These are phyloP conservation scores for Magallana nippona DNA, from an alignment of 2,888 invertebrate species.

Conservation along the genomic window DNA sequence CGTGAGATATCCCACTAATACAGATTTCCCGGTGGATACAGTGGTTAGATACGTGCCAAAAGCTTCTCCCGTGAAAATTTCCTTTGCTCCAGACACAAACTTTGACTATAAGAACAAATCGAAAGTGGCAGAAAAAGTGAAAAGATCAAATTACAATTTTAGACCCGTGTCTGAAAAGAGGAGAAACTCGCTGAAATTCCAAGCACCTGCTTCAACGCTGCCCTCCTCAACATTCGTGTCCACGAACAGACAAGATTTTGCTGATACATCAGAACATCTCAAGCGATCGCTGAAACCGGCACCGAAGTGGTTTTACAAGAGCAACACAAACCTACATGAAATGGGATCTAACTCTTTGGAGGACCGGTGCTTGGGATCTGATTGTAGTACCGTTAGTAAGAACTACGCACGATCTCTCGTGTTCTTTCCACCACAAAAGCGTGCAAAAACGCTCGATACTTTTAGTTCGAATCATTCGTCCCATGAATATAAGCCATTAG, in stretches of 20 bases:
- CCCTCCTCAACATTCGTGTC: constrained; percentile 23
- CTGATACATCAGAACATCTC: constrained; percentile 4
- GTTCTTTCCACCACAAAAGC: constrained; percentile 3
- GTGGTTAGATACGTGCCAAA: constrained; percentile 14
- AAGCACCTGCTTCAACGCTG: constrained; percentile 36
- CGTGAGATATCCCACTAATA: constrained; percentile 25
- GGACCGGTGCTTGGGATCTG: background rate
- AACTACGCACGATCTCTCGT: constrained; percentile 13
- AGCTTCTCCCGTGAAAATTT: constrained; percentile 34
- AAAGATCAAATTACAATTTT: constrained; percentile 23
- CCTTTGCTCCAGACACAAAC: constrained; percentile 35
- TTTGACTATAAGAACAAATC: constrained; percentile 25
- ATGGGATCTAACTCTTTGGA: background rate
- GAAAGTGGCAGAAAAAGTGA: constrained; percentile 35
- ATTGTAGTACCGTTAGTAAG: background rate
- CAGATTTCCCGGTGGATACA: constrained; percentile 17
- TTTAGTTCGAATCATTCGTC: background rate
- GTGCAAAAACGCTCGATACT: background rate
- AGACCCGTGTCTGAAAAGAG: constrained; percentile 28
- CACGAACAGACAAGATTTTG: constrained; percentile 16
- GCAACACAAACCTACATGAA: background rate
- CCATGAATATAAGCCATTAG: constrained; percentile 26
- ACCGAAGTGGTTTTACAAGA: constrained; percentile 30
- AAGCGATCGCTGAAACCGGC: constrained; percentile 25
- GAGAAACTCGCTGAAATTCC: constrained; percentile 12